Evolutionary conservation across 2,113 vertebrate species (phyloP).

Genomic region (Callaeas wilsoni): DNA sequence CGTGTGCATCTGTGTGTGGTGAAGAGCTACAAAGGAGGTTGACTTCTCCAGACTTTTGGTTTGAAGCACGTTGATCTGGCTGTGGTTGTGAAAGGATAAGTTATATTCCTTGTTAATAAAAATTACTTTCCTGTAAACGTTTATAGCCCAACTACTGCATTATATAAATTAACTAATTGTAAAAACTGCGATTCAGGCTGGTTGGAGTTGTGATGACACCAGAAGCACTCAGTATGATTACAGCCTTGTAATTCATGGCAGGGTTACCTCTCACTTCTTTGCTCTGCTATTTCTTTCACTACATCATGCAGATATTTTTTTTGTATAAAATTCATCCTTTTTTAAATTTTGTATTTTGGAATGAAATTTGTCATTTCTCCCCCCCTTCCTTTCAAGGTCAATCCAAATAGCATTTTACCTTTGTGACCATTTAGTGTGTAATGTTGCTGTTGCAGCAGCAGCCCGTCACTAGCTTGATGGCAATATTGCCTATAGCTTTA

Average conservation of each 20-base stretch:
- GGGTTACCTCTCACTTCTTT: slow-evolving; percentile 12
- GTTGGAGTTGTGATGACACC: slow-evolving; percentile 40
- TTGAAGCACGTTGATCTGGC: neutral
- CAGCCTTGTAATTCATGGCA: slow-evolving; percentile 31
- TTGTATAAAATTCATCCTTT: neutral
- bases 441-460: slow-evolving; percentile 62
- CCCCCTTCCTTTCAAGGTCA: slow-evolving; percentile 78
- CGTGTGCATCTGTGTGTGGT: neutral
- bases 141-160: neutral
- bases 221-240: slow-evolving; percentile 27
- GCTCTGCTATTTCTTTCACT: neutral
- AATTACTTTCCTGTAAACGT: slow-evolving; percentile 2
- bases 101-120: slow-evolving; percentile 23
- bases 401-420: slow-evolving; percentile 78
- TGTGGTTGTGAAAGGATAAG: neutral
- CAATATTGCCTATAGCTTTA: slow-evolving; percentile 65
- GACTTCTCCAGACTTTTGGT: slow-evolving; percentile 21
- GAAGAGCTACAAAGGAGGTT: neutral
- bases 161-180: slow-evolving; percentile 58
- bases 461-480: slow-evolving; percentile 32
- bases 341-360: neutral
- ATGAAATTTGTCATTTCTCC: neutral
- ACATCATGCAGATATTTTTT: neutral
- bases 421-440: slow-evolving; percentile 78
- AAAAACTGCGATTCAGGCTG: neutral